Conservation (phyloP, 2,888 invertebrate genomes). For the Volucella zonaria region DNA sequence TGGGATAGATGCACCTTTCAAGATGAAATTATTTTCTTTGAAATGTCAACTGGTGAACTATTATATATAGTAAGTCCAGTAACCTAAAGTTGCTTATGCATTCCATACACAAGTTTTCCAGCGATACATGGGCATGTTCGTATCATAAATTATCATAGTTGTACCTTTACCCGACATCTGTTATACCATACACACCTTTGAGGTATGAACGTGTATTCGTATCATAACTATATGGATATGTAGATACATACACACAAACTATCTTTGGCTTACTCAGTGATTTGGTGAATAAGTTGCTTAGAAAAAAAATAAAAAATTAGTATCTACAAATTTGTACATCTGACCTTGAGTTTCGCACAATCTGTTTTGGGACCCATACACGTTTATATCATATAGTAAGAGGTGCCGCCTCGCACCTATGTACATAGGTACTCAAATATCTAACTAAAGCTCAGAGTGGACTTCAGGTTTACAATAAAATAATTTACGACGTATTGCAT, state of each 20-base stretch:
- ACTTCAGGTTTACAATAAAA: conserved; percentile 33
- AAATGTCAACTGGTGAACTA: conserved; percentile 61
- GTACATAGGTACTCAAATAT: too few species aligned
- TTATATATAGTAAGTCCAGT: conserved; percentile 34
- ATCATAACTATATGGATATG: background rate
- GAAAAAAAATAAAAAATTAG: background rate
- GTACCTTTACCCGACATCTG: conserved; percentile 53
- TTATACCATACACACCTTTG: conserved; percentile 17
- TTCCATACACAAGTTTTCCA: conserved; percentile 63
- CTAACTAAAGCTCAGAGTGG: too few species aligned
- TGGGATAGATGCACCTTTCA: conserved; percentile 41
- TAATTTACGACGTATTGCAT: conserved; percentile 67
- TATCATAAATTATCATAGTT: conserved; percentile 65
- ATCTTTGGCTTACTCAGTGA: conserved; percentile 13
- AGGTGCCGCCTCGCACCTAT: too few species aligned
- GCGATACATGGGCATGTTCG: conserved; percentile 63
- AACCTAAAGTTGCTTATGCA: conserved; percentile 39
- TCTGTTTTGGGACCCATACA: conserved; percentile 3
- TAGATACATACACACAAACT: conserved; percentile 24
- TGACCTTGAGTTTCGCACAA: conserved; percentile 54
- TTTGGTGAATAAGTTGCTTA: background rate
- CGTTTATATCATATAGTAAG: too few species aligned
- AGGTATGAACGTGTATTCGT: background rate
- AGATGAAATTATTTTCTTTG: conserved; percentile 55
- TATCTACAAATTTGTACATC: conserved; percentile 20